Evolutionary conservation across 1,140 invertebrate genomes (phyloP).

Genomic region (Proales similis): DNA sequence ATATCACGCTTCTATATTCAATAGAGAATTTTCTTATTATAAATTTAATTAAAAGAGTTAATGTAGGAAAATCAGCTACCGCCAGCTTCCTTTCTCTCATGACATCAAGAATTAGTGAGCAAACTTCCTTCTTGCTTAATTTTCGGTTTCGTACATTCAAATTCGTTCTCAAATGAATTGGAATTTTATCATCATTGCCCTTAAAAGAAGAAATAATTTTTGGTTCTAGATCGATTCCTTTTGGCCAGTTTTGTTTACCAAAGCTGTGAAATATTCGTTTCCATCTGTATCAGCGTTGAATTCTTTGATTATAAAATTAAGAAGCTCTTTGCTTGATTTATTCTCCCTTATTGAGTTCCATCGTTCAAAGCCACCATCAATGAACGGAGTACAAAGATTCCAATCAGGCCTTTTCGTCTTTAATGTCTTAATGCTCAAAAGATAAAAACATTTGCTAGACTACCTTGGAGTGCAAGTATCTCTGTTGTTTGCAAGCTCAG

Average conservation of each 20-base stretch:
- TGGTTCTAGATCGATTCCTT: no score
- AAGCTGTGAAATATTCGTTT: no score
- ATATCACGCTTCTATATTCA: slow-evolving; percentile 16
- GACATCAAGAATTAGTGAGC: slow-evolving; percentile 1
- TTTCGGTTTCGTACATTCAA: slow-evolving; percentile 19
- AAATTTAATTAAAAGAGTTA: background rate
- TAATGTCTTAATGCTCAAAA: background rate
- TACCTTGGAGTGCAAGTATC: slow-evolving; percentile 49
- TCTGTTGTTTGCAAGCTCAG: slow-evolving; percentile 47
- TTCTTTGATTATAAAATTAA: no score
- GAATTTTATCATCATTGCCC: slow-evolving; percentile 4
- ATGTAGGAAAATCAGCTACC: background rate
- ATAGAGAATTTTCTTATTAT: background rate
- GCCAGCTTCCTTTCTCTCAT: slow-evolving; percentile 5
- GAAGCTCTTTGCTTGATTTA: slow-evolving; percentile 48
- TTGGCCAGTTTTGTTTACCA: no score
- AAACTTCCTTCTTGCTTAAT: slow-evolving; percentile 24
- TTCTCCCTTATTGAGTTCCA: slow-evolving; percentile 49
- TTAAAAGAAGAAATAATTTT: background rate
- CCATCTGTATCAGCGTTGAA: no score
- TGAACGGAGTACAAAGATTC: slow-evolving; percentile 46
- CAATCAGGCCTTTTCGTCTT: slow-evolving; percentile 46
- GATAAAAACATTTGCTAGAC: background rate
- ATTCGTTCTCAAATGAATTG: slow-evolving; percentile 15
- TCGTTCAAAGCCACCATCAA: slow-evolving; percentile 45